Conservation (phyloP, 1,140 invertebrate species). For the Drosophila murphyi region DNA sequence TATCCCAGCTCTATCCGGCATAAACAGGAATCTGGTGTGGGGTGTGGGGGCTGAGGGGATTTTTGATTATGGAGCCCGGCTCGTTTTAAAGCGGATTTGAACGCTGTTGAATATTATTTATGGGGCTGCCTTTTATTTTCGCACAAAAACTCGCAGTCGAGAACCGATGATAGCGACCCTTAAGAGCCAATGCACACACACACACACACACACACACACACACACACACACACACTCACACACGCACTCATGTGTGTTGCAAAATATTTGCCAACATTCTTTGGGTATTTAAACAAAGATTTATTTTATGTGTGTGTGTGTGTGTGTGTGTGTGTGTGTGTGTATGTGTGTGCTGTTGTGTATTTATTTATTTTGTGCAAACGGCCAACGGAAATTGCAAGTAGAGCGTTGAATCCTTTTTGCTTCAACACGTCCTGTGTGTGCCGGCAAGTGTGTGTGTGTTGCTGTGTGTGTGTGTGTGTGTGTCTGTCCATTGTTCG, state of each 20-base stretch:
- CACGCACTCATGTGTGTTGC: constrained; percentile 26
- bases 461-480: constrained; percentile 21
- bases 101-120: constrained; percentile 75
- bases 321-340: constrained; percentile 46
- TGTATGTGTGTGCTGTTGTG: constrained; percentile 41
- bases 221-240: constrained; percentile 11
- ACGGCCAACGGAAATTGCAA: constrained; percentile 76
- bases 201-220: constrained; percentile 18
- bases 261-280: constrained; percentile 80
- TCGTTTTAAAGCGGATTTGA: constrained; percentile 78
- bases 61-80: constrained; percentile 43
- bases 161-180: constrained; percentile 50
- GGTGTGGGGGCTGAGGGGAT: neutral
- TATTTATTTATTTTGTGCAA: constrained; percentile 41
- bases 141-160: constrained; percentile 21
- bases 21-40: neutral
- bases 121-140: constrained; percentile 70
- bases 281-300: constrained; percentile 82
- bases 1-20: constrained; percentile 19
- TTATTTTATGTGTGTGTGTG: constrained; percentile 71
- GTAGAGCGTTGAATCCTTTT: constrained; percentile 80
- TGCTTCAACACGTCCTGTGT: constrained; percentile 69
- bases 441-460: constrained; percentile 23
- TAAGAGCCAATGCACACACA: constrained; percentile 52
- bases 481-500: constrained; percentile 61